Evolutionary conservation across 1,140 invertebrate genomes (phyloP).

Genomic region (Brachionus rotundiformis): DNA sequence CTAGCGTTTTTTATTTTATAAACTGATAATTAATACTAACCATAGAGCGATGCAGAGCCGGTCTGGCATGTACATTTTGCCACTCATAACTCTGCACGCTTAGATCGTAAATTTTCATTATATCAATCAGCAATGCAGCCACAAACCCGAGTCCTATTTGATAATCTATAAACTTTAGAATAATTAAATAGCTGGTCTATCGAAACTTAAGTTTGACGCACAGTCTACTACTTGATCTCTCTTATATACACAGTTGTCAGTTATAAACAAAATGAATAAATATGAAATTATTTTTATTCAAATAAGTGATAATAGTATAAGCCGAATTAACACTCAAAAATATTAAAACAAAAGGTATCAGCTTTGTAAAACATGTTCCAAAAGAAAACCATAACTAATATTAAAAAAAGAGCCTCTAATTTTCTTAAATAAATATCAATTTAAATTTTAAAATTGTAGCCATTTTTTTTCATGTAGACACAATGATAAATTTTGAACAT

Average conservation of each 20-base stretch:
- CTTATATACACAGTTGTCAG: neutral
- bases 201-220: no score
- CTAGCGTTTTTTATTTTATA: neutral
- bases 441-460: no score
- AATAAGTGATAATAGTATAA: neutral
- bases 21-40: conserved; percentile 20
- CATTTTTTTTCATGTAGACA: no score
- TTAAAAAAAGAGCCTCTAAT: neutral
- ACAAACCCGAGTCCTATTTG: neutral
- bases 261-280: neutral
- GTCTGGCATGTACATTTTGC: neutral
- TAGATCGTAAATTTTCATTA: neutral
- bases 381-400: no score
- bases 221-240: no score
- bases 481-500: no score
- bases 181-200: no score
- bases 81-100: neutral
- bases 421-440: no score
- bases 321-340: neutral
- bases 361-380: neutral
- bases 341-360: neutral
- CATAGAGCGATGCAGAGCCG: neutral
- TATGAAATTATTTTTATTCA: neutral
- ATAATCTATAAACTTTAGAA: no score
- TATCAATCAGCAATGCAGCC: neutral